phyloP scores from a whole-genome alignment of 1,140 invertebrate genomes.

The Calephelis virginiensis region DNA sequence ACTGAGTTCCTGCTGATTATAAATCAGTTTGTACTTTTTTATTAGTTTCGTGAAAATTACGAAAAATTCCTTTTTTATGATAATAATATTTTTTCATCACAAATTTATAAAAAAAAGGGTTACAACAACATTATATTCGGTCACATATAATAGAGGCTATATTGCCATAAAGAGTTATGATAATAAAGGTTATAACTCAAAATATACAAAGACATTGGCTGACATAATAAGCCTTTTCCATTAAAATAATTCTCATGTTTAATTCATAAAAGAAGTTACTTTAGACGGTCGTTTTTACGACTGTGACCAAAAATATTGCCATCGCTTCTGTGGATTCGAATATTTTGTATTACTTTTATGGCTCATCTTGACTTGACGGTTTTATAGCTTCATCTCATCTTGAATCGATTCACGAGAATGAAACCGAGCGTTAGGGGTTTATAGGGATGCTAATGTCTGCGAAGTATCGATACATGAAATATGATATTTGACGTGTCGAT shows the following conservation, averaged over 20 bases:
- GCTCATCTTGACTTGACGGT: constrained; percentile 25
- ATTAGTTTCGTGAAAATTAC: no score
- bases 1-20: no score
- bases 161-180: background rate
- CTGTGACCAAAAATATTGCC: constrained; percentile 2
- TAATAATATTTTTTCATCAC: no score
- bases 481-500: no score
- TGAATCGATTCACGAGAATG: constrained; percentile 52
- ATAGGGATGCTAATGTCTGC: background rate
- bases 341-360: constrained; percentile 16
- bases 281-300: constrained; percentile 14
- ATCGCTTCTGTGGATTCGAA: constrained; percentile 3
- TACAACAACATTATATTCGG: no score
- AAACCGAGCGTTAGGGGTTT: constrained; percentile 51
- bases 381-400: constrained; percentile 47
- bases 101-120: no score
- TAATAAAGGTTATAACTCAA: background rate
- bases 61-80: no score
- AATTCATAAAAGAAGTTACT: constrained; percentile 21
- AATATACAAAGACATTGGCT: background rate
- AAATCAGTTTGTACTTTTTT: no score
- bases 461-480: background rate
- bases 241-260: constrained; percentile 21
- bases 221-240: constrained; percentile 14
- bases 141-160: no score